These are phyloP conservation scores for Heliconius erato DNA, from an alignment of 2,888 invertebrate species.

Conservation along the genomic window DNA sequence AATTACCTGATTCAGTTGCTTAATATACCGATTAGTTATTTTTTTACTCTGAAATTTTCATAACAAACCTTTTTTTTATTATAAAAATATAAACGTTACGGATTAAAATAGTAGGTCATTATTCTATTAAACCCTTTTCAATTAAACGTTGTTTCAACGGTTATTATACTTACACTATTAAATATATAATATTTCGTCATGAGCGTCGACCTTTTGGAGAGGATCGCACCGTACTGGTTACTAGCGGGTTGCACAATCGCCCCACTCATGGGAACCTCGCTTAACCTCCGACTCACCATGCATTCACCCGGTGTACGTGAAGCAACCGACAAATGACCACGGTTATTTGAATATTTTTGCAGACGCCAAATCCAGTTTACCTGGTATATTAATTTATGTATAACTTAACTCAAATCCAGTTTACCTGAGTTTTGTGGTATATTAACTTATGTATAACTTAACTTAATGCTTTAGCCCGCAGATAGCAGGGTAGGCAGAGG, in stretches of 20 bases:
- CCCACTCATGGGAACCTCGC: constrained; percentile 65
- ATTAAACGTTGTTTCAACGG: neutral
- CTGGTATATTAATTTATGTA: neutral
- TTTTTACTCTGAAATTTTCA: neutral
- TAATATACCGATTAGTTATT: neutral
- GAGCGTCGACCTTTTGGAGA: constrained; percentile 74
- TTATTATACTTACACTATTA: constrained; percentile 1
- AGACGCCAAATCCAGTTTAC: constrained; percentile 18
- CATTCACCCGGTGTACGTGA: constrained; percentile 58
- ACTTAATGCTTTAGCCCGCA: too few relatives aligned
- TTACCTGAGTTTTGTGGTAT: neutral
- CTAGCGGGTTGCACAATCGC: constrained; percentile 61
- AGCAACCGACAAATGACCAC: constrained; percentile 52
- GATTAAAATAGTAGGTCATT: too few relatives aligned
- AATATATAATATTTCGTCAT: constrained; percentile 49
- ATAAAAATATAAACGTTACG: neutral
- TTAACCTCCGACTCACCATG: constrained; percentile 57
- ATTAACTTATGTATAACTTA: neutral
- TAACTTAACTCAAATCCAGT: neutral
- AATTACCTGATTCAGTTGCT: constrained; percentile 35
- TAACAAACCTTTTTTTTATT: neutral
- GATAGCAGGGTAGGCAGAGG: too few relatives aligned
- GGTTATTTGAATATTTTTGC: constrained; percentile 36
- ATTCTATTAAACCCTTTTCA: neutral
- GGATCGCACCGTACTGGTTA: constrained; percentile 74